Evolutionary conservation across 2,888 invertebrate species (phyloP), one percentile per base, ranked within the genome.

Genomic region (Saturnia japonica): DNA sequence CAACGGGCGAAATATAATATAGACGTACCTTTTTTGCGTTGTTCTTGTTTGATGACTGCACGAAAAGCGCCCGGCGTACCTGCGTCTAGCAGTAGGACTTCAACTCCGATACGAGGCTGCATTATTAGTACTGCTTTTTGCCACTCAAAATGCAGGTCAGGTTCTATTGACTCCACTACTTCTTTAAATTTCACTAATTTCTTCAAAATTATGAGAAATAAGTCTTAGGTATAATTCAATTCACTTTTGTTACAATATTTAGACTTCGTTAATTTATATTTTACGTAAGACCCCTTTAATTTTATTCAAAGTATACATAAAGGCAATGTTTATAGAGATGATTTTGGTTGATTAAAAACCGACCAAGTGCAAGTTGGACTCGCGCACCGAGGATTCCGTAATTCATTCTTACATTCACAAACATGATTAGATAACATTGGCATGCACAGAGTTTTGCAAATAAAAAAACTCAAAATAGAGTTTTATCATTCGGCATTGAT

Each of bases 1-100:
- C 82, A 77, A 75, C 72, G 75, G 73, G 76, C 77, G 77, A 77
- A 77, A 80, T 75, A 78, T 74, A 81, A 85, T 84, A 80, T 83
- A 80, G 80, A 74, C 74, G 78, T 78, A 85, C 85, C 89, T 87
- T 89, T 85, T 85, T 84, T 83, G 72, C 87, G 83, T 68, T 82
- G 83, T 75, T 88, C 86, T 71, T 78, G 79, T 82, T 86, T 86
- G 78, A 91, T 76, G 72, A 91, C 71, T 22, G 87, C 91, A 64
- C 88, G 84, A 76, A 85, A 91, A 67, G 88, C 89, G 19, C 88
- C 90, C 16, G 88, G 87, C 9, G 85, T 87, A 47, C 82, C 84
- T 9, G 75, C 81, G 76, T 84, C 84, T 43, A 91, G 70, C 72
- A 91, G 80, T 71, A 91, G 71, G 64, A 91, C 85, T 76, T 85